These are phyloP conservation scores for Phoenicopterus ruber DNA, from an alignment of 2,113 vertebrate species.

Conservation along the genomic window DNA sequence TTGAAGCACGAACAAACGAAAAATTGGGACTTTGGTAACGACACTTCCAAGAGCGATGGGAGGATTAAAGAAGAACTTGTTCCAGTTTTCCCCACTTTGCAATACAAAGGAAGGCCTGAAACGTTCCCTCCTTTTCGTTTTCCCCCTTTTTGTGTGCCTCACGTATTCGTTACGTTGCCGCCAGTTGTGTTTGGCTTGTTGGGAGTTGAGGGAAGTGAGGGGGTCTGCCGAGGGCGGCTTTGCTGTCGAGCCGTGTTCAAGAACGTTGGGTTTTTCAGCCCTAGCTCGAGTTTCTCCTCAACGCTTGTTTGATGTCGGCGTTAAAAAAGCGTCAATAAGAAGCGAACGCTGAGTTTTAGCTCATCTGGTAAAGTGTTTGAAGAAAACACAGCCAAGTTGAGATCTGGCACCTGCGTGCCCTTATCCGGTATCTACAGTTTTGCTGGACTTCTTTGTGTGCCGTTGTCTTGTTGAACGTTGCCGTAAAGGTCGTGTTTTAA, in stretches of 20 bases:
- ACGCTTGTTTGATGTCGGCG: fast-evolving
- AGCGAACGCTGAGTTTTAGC: fast-evolving
- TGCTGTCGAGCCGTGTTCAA: fast-evolving
- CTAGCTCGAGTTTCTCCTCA: fast-evolving
- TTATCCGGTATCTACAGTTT: neutral
- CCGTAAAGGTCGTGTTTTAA: neutral
- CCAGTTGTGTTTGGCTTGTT: neutral
- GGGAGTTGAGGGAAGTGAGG: neutral
- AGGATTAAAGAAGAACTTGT: neutral
- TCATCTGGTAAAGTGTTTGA: neutral
- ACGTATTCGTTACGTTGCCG: fast-evolving
- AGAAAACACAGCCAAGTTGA: neutral
- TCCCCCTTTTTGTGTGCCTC: neutral
- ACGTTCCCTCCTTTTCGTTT: neutral
- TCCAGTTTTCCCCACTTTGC: neutral
- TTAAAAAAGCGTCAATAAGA: neutral
- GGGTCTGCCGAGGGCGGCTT: neutral
- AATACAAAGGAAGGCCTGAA: neutral
- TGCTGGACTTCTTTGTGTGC: neutral
- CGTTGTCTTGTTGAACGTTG: neutral
- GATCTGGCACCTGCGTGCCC: fast-evolving
- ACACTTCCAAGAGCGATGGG: neutral
- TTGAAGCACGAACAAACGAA: fast-evolving
- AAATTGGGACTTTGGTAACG: neutral
- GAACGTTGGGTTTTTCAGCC: neutral